Percentiles rank a stretch among this genome's conserved stretches.
Conservation (phyloP, 2,888 invertebrate species). For the Orchesellides sinensis region DNA sequence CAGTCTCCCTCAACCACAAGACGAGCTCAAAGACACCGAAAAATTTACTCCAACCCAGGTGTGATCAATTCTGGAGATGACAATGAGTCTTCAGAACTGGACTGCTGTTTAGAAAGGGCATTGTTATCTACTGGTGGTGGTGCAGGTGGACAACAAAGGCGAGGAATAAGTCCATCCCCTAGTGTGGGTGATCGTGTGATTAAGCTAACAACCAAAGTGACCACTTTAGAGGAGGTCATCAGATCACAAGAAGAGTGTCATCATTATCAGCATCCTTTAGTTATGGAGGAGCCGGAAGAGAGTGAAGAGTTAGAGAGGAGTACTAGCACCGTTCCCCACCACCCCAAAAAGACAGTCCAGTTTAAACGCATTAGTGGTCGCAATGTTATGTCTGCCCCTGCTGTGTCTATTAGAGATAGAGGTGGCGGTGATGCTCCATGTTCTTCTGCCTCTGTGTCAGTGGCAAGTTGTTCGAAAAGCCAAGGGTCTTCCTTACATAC, state of each 20-base stretch:
- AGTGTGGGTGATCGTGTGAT: slow-evolving; percentile 60
- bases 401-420: no score
- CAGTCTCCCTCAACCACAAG: slow-evolving; percentile 28
- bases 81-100: slow-evolving; percentile 16
- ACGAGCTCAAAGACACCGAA: slow-evolving; percentile 27
- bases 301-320: neutral
- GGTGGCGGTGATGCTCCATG: neutral
- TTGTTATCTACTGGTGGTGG: neutral
- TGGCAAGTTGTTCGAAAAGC: slow-evolving; percentile 40
- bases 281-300: slow-evolving; percentile 3
- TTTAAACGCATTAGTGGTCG: slow-evolving; percentile 34
- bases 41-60: slow-evolving; percentile 57
- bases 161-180: slow-evolving; percentile 50
- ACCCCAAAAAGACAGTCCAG: slow-evolving; percentile 50
- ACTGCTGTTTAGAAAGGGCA: slow-evolving; percentile 9
- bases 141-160: no score
- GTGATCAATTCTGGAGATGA: slow-evolving; percentile 45
- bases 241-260: slow-evolving; percentile 55
- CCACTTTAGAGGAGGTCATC: slow-evolving; percentile 73
- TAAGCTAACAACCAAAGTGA: slow-evolving; percentile 73
- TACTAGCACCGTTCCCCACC: slow-evolving; percentile 14
- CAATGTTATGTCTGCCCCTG: slow-evolving; percentile 47
- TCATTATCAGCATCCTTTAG: neutral
- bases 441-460: slow-evolving; percentile 31
- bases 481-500: slow-evolving; percentile 39